Conservation (phyloP, 1,140 invertebrate species). For the Solenopsis fugax region DNA sequence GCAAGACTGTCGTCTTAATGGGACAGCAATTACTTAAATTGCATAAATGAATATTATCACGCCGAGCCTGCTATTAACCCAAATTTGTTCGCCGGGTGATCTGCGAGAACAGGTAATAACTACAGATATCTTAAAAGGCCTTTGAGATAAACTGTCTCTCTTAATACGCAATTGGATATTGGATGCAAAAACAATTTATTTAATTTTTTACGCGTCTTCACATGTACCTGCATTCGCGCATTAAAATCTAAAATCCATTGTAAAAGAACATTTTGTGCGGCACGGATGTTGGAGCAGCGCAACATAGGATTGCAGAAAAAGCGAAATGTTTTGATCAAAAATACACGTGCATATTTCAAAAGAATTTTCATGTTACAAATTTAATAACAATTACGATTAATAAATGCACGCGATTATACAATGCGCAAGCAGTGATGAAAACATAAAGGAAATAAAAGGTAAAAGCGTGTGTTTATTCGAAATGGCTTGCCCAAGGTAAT, state of each 20-base stretch:
- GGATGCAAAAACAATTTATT: background rate
- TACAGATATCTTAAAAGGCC: background rate
- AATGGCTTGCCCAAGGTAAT: background rate
- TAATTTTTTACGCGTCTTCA: background rate
- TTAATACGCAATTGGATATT: background rate
- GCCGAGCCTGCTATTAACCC: constrained; percentile 46
- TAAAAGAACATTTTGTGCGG: background rate
- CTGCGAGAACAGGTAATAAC: constrained; percentile 16
- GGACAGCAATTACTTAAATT: constrained; percentile 57
- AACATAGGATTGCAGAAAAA: background rate
- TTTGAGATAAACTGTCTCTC: constrained; percentile 20
- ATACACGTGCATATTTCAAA: background rate
- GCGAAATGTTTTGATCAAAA: background rate
- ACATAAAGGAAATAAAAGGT: background rate
- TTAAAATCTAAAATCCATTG: constrained; percentile 24
- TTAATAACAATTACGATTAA: constrained; percentile 39
- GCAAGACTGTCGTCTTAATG: constrained; percentile 52
- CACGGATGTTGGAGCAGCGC: background rate
- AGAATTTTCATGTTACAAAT: background rate
- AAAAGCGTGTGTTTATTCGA: constrained; percentile 9
- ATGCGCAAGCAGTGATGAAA: background rate
- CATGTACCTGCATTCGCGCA: background rate
- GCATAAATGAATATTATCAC: constrained; percentile 58
- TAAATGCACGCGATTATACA: background rate
- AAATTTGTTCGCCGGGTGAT: constrained; percentile 42